Evolutionary conservation across 2,797 vertebrate species (phyloP), one percentile per base, ranked within the genome.

Genomic region (Catharus ustulatus): DNA sequence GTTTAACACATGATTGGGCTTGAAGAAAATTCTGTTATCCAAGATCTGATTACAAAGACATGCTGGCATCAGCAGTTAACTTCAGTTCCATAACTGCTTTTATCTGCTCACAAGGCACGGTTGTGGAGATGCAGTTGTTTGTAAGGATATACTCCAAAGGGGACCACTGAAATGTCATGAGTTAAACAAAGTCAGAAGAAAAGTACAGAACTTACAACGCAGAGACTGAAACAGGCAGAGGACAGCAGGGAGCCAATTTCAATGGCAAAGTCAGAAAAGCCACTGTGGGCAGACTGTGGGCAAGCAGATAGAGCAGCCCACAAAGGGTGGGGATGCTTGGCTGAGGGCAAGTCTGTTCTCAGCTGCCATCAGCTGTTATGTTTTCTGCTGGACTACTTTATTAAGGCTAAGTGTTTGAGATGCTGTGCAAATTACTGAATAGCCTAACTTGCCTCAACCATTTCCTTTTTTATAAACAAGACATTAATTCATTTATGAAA

Each of bases 11-110:
- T 67, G 72, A 43, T 72, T 71, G 86, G 92, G 49, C 34, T 79
- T 82, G 72, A 93, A 94, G 83, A 79, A 94, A 90, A 86, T 73
- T 93, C 82, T 61, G 40, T 93, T 95, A 55, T 52, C 48, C 54
- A 30, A 66, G 42, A 67, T 64, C 66, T 68, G 69, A 67, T 85
- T 92, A 80, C 69, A 84, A 88, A 81, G 91, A 45, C 48, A 2
- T n/a, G 67, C 77, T 95, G 73, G 83, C 77, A 92, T 91, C 54
- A 68, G 23, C 75, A 57, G 74, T 92, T 93, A 81, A 91, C 84
- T 88, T 84, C 30, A 77, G 58, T 67, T 94, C 58, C 38, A 46
- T 62, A 40, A 4, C 54, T 81, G 77, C 69, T 90, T 85, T 90
- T 81, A 72, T 81, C 69, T 86, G 73, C 80, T 89, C 43, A 32